Evolutionary conservation across 2,797 vertebrate species (phyloP), one percentile per base, ranked within the genome.

Genomic region (Pelobates cultripes): DNA sequence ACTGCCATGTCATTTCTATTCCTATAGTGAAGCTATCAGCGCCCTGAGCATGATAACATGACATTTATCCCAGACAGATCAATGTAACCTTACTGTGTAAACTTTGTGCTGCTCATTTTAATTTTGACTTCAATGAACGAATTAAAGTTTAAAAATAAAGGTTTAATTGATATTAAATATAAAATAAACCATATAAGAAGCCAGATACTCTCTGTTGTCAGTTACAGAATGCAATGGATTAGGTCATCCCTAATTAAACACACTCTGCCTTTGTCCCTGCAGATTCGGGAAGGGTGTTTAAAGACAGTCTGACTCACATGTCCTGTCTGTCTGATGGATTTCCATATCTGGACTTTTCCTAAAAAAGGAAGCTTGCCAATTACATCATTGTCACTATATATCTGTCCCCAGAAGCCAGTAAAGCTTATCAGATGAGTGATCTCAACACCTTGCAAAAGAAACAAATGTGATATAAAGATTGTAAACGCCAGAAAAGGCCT

Each of bases 231-330:
- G 76, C 78, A 83, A 28, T 15, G n/a, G 71, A 83, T 83, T 78
- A 83, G 76, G 68, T 83, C 77, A 83, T 75, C 67, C 55, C 76
- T 78, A 79, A 79, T 78, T 70, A 75, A 75, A 79, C 76, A 83
- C 66, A 75, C 51, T 76, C 66, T 64, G 76, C 41, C 70, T 83
- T 83, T 83, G 81, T 83, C 66, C 45, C 55, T 51, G 81, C 66
- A 70, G 76, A n/a, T 78, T 74, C 70, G 4, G 53, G 71, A 71
- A 78, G 71, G 76, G 76, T 79, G 77, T 70, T 12, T 75, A 75
- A 78, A 63, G 64, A 75, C 64, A 75, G 81, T 28, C 14, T 73
- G 81, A 83, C 42, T 83, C 81, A 83, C 44, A 53, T 55, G 76
- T 53, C 75, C 81, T 53, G 76, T 83, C 76, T 83, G 71, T 63